Percentiles rank a stretch among this genome's conserved stretches.
Conservation (phyloP, 2,113 vertebrate genomes). For the Meles meles region DNA sequence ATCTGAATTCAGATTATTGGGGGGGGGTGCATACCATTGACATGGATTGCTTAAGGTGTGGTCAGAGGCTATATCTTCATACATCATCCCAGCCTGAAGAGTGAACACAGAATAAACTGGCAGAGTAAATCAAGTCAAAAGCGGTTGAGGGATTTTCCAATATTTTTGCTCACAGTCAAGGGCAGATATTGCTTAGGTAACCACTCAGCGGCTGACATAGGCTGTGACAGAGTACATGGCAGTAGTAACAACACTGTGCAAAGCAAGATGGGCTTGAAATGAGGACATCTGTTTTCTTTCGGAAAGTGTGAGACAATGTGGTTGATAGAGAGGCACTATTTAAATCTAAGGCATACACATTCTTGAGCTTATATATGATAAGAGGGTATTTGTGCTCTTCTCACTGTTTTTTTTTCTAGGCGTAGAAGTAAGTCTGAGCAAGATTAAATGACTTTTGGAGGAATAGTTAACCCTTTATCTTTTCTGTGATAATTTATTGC, state of each 20-base stretch:
- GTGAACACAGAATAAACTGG: not conserved
- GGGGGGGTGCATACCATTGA: not conserved
- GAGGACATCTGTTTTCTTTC: conserved; percentile 43
- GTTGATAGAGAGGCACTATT: conserved; percentile 13
- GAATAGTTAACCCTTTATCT: not conserved
- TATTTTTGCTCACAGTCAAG: not conserved
- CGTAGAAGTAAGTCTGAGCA: not conserved
- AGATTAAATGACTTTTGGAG: not conserved
- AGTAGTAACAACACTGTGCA: not conserved
- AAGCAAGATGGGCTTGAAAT: not conserved
- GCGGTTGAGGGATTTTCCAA: not conserved
- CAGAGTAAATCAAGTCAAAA: not conserved
- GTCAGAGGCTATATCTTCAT: not conserved
- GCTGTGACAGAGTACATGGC: not conserved
- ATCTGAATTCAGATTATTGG: not conserved
- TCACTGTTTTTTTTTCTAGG: not conserved
- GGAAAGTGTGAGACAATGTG: conserved; percentile 44
- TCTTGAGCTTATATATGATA: not conserved
- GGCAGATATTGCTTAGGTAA: conserved; percentile 55
- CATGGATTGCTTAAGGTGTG: not conserved
- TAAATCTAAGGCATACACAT: not conserved
- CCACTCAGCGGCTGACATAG: not conserved
- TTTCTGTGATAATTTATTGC: not conserved
- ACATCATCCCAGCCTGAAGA: not conserved
- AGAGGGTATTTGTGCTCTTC: not conserved